Evolutionary conservation across 2,888 invertebrate species (phyloP), one percentile per base, ranked within the genome.

Genomic region (Sesamia inferens): DNA sequence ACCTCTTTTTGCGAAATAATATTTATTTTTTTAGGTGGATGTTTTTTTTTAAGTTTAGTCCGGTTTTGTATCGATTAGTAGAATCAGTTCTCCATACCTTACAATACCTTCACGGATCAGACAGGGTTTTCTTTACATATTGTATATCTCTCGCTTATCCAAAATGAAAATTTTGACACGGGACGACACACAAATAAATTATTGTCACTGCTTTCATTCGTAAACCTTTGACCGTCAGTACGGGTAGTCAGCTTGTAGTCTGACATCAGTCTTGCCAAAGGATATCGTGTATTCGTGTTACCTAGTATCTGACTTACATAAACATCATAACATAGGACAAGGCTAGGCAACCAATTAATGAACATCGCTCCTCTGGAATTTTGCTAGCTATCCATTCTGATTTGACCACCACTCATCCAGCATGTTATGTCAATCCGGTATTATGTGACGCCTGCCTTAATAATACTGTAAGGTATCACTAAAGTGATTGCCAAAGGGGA

Each of bases 401-500:
- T 24, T 13, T 51, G 31, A 14, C 51, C 14, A 14, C 8, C 14
- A 24, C 14, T 5, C n/a, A 5, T 11, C 65, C 47, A 65, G 7
- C 71, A 82, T 71, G 73, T 80, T 78, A 69, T 69, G 76, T 76
- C 72, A 73, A 69, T 39, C 55, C 42, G 11, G 57, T 65, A 66
- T 54, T 54, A 55, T 69, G 24, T 65, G 19, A 73, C 71, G 71
- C 80, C 82, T 85, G 81, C 82, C 87, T 86, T 86, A 82, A 78
- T 67, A 68, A 68, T 84, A 81, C 66, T 76, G 65, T 67, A 65
- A 82, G 39, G 57, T 68, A 73, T 81, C 62, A 78, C 55, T 68
- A 63, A 68, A 11, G 61, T 71, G 78, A 75, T 88, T 83, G 78
- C 70, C 80, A 83, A 82, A 87, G 69, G 75, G 64, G 76, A 75